These are phyloP conservation scores for Heloderma charlesbogerti DNA, from an alignment of 2,113 vertebrate species.

Conservation along the genomic window DNA sequence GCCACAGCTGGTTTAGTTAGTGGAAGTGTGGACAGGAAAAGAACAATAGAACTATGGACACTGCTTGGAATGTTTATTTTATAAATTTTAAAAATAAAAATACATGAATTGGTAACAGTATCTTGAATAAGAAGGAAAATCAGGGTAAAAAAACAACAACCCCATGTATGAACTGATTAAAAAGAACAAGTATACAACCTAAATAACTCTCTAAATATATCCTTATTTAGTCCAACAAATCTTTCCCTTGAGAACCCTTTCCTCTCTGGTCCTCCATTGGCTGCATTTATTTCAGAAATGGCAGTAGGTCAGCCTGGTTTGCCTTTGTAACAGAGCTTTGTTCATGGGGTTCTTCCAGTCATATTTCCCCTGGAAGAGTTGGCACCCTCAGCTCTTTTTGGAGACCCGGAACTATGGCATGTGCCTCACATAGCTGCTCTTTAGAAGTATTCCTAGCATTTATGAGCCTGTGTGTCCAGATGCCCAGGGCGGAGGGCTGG, in stretches of 20 bases:
- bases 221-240: neutral
- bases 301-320: neutral
- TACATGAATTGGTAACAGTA: neutral
- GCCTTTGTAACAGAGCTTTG: neutral
- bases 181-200: neutral
- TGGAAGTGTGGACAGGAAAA: neutral
- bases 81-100: neutral
- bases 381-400: neutral
- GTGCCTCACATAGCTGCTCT: neutral
- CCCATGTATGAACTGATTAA: neutral
- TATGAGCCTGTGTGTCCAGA: neutral
- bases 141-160: neutral
- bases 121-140: slow-evolving; percentile 2
- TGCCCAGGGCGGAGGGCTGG: neutral
- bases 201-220: neutral
- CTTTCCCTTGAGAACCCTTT: slow-evolving; percentile 1
- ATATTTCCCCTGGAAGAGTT: neutral
- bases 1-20: neutral
- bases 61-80: neutral
- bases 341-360: neutral
- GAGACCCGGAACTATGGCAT: neutral
- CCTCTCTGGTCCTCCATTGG: neutral
- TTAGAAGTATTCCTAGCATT: neutral
- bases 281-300: neutral
- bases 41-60: neutral